phyloP scores from a whole-genome alignment of 1,140 invertebrate genomes.

The Metopolophium dirhodum region DNA sequence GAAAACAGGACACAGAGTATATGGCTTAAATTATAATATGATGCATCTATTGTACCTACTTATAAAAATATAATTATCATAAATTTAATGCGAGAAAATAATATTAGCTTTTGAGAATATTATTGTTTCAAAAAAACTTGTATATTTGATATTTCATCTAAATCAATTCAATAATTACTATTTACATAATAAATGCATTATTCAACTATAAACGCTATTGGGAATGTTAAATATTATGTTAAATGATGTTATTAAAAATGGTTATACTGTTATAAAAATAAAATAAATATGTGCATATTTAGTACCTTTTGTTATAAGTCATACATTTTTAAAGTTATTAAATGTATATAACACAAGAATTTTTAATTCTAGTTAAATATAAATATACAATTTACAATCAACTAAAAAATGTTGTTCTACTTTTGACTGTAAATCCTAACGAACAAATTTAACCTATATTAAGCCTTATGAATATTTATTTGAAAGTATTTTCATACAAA shows the following conservation, averaged over 20 bases:
- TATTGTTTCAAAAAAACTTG: not conserved
- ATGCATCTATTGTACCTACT: not conserved
- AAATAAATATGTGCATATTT: not conserved
- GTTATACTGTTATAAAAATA: not conserved
- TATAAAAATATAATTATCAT: conserved; percentile 15
- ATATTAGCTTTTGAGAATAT: not conserved
- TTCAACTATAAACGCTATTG: not conserved
- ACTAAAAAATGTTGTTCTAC: no score
- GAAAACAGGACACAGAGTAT: not conserved
- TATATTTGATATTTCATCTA: not conserved
- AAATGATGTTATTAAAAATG: not conserved
- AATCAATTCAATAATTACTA: not conserved
- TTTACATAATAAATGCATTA: not conserved
- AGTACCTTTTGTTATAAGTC: not conserved
- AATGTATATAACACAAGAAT: no score
- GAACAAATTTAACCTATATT: no score
- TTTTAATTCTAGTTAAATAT: no score
- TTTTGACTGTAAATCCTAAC: no score
- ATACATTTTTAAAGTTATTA: not conserved
- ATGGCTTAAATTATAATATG: not conserved
- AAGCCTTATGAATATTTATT: no score
- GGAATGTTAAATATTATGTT: not conserved
- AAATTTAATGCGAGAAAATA: not conserved
- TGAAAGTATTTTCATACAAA: no score
- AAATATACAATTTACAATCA: no score